Conservation (phyloP, 2,113 vertebrate genomes). For the Chelonoidis abingdonii region DNA sequence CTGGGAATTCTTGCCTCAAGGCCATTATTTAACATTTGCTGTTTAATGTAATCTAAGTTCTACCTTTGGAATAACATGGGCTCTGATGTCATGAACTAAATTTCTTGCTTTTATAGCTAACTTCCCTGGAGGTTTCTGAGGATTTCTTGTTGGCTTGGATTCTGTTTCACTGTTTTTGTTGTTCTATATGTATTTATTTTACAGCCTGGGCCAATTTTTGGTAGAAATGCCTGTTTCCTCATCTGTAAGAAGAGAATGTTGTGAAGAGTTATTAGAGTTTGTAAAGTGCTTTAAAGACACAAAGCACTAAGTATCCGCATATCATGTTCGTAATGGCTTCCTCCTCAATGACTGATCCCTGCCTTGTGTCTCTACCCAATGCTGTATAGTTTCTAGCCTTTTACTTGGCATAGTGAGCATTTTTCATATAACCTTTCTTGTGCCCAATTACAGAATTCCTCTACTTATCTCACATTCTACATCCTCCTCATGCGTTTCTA, state of each 20-base stretch:
- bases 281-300: not conserved
- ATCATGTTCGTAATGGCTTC: not conserved
- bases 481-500: not conserved
- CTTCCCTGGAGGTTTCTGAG: constrained; percentile 50
- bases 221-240: not conserved
- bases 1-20: not conserved
- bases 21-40: not conserved
- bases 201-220: not conserved
- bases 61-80: not conserved
- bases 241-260: not conserved
- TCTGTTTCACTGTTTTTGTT: constrained; percentile 48
- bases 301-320: not conserved
- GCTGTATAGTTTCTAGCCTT: constrained; percentile 4
- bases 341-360: not conserved
- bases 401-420: not conserved
- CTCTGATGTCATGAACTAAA: not conserved
- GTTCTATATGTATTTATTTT: not conserved
- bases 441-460: not conserved
- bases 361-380: not conserved
- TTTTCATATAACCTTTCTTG: not conserved
- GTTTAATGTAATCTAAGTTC: not conserved
- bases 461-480: not conserved
- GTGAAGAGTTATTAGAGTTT: not conserved
- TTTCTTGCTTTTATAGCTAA: not conserved
- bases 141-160: constrained; percentile 67